Evolutionary conservation across 2,797 vertebrate genomes (phyloP).

Genomic region (Clarias laeviceps): DNA sequence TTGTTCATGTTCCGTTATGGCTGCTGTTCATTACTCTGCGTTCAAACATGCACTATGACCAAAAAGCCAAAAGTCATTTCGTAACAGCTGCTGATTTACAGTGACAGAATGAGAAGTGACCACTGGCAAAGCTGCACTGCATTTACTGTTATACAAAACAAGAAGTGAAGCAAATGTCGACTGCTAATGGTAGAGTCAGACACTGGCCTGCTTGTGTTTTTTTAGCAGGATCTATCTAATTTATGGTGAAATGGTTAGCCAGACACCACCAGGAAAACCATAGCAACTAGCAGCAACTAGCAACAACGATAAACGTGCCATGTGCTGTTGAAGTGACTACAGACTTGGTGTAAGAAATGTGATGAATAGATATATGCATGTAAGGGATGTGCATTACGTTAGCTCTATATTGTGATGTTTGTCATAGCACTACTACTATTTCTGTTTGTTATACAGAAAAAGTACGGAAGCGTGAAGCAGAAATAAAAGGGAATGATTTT

Average conservation of each 20-base stretch:
- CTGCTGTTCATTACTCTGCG: neutral
- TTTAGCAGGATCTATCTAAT: neutral
- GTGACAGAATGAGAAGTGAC: neutral
- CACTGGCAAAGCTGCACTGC: neutral
- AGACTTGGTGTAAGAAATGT: too few species aligned
- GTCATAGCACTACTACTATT: neutral
- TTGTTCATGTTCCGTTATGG: neutral
- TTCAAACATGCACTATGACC: neutral
- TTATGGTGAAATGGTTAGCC: neutral
- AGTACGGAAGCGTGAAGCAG: neutral
- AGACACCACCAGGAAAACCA: neutral
- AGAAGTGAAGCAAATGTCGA: neutral
- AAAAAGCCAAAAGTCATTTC: neutral
- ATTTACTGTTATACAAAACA: neutral
- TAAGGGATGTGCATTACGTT: neutral
- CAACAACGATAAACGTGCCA: neutral
- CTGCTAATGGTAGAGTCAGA: neutral
- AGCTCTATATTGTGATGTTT: neutral
- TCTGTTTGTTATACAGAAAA: neutral
- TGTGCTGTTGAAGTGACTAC: neutral
- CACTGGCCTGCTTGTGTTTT: neutral
- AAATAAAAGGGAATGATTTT: neutral
- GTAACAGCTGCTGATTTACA: neutral
- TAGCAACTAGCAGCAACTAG: neutral
- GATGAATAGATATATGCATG: neutral